Evolutionary conservation across 2,113 vertebrate genomes (phyloP).

Genomic region (Carollia perspicillata): DNA sequence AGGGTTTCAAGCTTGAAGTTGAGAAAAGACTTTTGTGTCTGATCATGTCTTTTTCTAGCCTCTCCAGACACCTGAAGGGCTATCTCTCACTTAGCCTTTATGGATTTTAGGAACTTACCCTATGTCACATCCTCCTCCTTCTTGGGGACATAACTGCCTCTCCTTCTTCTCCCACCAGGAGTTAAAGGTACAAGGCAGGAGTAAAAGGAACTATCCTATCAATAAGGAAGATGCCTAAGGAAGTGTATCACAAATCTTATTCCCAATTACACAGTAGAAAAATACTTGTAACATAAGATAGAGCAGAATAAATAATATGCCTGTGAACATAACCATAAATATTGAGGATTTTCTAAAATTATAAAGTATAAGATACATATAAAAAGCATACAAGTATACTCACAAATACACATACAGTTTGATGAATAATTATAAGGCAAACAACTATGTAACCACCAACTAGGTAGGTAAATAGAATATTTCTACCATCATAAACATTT

Average conservation of each 20-base stretch:
- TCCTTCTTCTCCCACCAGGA: background rate
- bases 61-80: background rate
- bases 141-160: background rate
- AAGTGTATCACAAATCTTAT: background rate
- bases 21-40: background rate
- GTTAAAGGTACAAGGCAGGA: background rate
- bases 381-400: background rate
- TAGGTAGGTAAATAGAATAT: background rate
- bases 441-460: background rate
- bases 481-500: background rate
- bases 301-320: background rate
- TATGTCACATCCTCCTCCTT: background rate
- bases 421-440: background rate
- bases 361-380: background rate
- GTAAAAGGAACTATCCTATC: background rate
- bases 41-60: background rate
- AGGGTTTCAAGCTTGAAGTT: background rate
- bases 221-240: background rate
- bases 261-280: background rate
- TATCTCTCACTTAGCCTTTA: background rate
- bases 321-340: background rate
- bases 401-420: background rate
- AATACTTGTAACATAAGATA: background rate
- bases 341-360: background rate
- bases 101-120: background rate